A percentile compares a stretch with the other conserved stretches of the same genome.
Conservation (phyloP, 2,888 invertebrate genomes). For the Dorcus parallelipipedus region DNA sequence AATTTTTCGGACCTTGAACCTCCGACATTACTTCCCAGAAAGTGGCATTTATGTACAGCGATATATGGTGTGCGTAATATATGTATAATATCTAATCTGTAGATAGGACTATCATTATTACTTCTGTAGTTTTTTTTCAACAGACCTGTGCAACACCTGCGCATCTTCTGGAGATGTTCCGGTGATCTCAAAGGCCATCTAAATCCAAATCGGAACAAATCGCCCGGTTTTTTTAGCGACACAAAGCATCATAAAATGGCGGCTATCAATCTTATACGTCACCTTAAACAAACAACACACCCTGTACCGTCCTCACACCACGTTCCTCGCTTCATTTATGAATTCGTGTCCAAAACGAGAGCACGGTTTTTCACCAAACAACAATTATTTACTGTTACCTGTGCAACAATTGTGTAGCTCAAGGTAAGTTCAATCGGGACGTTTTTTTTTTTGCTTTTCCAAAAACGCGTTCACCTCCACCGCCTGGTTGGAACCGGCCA, state of each 20-base stretch:
- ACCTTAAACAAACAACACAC: constrained; percentile 1
- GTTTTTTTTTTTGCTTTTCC: neutral
- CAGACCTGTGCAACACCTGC: too few relatives aligned
- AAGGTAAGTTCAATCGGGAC: constrained; percentile 1
- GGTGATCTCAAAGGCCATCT: too few relatives aligned
- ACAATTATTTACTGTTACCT: neutral
- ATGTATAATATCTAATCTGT: too few relatives aligned
- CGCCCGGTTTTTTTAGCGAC: too few relatives aligned
- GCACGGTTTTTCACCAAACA: neutral
- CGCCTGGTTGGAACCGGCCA: neutral
- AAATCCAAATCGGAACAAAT: too few relatives aligned
- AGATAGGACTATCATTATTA: too few relatives aligned
- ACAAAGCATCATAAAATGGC: neutral
- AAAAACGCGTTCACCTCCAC: neutral
- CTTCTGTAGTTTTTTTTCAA: too few relatives aligned
- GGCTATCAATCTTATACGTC: constrained; percentile 1
- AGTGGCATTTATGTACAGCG: too few relatives aligned
- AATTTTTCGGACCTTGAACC: too few relatives aligned
- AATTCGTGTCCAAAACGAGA: neutral
- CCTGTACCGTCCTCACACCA: neutral
- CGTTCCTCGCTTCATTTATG: neutral
- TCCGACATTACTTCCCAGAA: too few relatives aligned
- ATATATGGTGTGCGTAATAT: too few relatives aligned
- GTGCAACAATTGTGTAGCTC: neutral
- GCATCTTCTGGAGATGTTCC: too few relatives aligned